Evolutionary conservation across 2,113 vertebrate species (phyloP), one percentile per base, ranked within the genome.

Genomic region (Cichladusa arquata): DNA sequence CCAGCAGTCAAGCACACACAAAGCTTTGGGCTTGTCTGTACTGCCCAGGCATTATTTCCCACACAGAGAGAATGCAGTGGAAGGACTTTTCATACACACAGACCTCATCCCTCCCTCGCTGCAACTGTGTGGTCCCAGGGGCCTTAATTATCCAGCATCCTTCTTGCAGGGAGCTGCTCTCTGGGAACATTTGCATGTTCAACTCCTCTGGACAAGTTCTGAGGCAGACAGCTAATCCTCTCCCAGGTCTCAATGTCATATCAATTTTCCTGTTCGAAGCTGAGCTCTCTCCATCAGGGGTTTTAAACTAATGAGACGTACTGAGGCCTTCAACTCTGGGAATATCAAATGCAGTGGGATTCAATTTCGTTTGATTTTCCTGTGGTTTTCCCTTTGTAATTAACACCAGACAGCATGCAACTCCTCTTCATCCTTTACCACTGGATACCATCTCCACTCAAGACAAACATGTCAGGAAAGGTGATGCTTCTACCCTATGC

Each of bases 251-350:
- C 97, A 71, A 40, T 97, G 98, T 97, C 97, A 95, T 95, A 97
- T 95, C 97, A 97, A 98, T 98, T 97, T 97, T 97, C 96, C 97
- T 8, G 11, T 96, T 97, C 73, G 31, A 92, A 97, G 92, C 77
- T 96, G 94, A 98, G 95, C 93, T 95, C 93, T 79, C 95, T 91
- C 81, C 80, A 81, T 97, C 74, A 88, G 92, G 86, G 93, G 90
- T 97, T 92, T 95, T 95, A 96, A 94, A 95, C 92, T 97, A 96
- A 97, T 94, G 95, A 98, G 97, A 97, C 88, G n/a, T 90, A 73
- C 78, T 0, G 3, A 94, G 96, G 95, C 92, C 96, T 95, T 95
- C 96, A 92, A 67, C 94, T 71, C 36, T 76, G 95, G 97, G 96
- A 97, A 97, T 97, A 97, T 96, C 86, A 78, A 96, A 93, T 71